Percentiles rank a stretch among this genome's conserved stretches.
Evolutionary conservation across 2,113 vertebrate species (phyloP).

Genomic region (Oryzias celebensis): DNA sequence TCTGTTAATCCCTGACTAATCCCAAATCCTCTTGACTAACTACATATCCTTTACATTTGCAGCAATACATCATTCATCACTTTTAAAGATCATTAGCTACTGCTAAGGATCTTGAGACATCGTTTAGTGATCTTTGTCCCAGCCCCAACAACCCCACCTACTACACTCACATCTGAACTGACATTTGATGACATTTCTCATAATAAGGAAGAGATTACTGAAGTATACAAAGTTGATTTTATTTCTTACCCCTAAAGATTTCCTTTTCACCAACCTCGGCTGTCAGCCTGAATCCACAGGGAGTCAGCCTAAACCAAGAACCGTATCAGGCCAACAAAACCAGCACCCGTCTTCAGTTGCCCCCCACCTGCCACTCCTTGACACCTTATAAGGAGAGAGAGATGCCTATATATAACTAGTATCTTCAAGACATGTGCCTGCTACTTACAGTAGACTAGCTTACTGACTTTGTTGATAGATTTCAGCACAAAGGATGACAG

Average conservation of each 20-base stretch:
- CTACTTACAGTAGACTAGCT: constrained; percentile 37
- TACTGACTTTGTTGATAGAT: constrained; percentile 29
- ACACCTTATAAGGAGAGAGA: constrained; percentile 73
- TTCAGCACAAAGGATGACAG: neutral
- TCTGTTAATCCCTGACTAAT: constrained; percentile 5
- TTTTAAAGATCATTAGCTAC: constrained; percentile 21
- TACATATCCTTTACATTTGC: constrained; percentile 2
- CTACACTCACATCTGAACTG: constrained; percentile 8
- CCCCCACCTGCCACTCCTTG: constrained; percentile 61
- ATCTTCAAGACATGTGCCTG: constrained; percentile 60
- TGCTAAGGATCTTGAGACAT: constrained; percentile 22
- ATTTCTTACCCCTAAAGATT: constrained; percentile 71
- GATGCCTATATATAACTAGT: constrained; percentile 75
- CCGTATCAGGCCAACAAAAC: constrained; percentile 59
- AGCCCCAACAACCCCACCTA: constrained; percentile 19
- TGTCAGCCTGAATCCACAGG: constrained; percentile 73
- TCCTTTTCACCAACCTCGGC: constrained; percentile 62
- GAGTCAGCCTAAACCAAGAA: constrained; percentile 71
- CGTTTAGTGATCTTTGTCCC: constrained; percentile 4
- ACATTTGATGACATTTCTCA: constrained; percentile 6
- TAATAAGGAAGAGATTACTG: neutral
- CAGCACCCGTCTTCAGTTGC: constrained; percentile 55
- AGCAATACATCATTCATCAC: constrained; percentile 20
- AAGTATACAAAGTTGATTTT: constrained; percentile 1
- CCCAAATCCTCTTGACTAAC: constrained; percentile 6